phyloP scores from a whole-genome alignment of 2,113 vertebrate species.

The Pyxicephalus adspersus region DNA sequence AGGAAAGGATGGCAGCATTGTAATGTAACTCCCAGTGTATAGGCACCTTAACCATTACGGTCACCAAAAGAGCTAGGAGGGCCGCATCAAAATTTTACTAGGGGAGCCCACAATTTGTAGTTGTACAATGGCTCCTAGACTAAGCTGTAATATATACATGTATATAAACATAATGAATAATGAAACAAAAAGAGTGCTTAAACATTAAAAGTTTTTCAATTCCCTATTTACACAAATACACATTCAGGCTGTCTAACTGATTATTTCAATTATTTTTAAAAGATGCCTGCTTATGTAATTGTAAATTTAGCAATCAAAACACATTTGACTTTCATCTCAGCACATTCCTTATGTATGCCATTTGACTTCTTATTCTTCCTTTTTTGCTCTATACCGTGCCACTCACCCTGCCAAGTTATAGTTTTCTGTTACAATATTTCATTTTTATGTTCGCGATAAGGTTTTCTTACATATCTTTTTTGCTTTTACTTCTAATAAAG shows the following conservation, averaged over 20 bases:
- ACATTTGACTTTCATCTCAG: background rate
- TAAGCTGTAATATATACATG: no score
- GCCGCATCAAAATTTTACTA: no score
- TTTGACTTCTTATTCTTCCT: conserved; percentile 14
- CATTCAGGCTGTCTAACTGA: conserved; percentile 9
- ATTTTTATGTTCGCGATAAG: conserved; percentile 52
- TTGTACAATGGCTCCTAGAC: no score
- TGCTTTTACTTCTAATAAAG: conserved; percentile 53
- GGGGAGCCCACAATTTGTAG: no score
- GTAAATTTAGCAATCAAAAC: conserved; percentile 4
- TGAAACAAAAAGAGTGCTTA: no score
- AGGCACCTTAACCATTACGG: no score
- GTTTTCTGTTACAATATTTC: conserved; percentile 43
- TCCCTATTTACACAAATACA: background rate
- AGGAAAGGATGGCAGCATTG: no score
- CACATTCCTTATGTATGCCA: conserved; percentile 21
- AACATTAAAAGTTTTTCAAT: no score
- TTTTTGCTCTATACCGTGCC: conserved; percentile 29
- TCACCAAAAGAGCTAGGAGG: no score
- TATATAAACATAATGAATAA: no score
- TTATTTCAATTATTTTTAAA: conserved; percentile 29
- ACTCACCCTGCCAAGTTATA: conserved; percentile 38
- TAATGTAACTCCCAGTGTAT: no score
- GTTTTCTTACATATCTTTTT: conserved; percentile 54
- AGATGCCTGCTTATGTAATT: background rate